Evolutionary conservation across 92 coral and sea anemone genomes (phyloP).

Genomic region (Phenganax subtilis): DNA sequence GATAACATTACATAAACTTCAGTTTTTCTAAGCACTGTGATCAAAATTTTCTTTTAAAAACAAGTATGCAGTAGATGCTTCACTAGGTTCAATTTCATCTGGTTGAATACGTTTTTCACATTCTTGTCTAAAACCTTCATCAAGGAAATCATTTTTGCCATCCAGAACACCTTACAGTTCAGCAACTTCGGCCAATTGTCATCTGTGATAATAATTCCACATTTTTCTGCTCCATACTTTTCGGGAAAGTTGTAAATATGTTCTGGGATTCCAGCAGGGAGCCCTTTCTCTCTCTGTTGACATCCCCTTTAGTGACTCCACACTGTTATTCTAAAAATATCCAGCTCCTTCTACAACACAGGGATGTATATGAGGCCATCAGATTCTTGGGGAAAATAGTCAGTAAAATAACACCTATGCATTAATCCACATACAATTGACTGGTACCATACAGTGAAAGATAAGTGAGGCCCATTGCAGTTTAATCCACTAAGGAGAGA

Average conservation of each 20-base stretch:
- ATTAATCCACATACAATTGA: too few species aligned
- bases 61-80: not conserved
- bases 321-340: not conserved
- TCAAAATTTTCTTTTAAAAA: conserved; percentile 1
- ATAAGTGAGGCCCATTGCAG: too few species aligned
- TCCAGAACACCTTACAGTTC: conserved; percentile 24
- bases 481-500: too few species aligned
- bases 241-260: conserved; percentile 33
- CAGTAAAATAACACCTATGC: not conserved
- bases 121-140: conserved; percentile 44
- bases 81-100: not conserved
- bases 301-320: conserved; percentile 9
- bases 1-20: not conserved
- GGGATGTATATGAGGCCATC: not conserved
- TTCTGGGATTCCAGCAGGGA: conserved; percentile 41
- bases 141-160: conserved; percentile 30
- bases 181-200: conserved; percentile 4
- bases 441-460: too few species aligned
- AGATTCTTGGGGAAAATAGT: not conserved
- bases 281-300: conserved; percentile 35
- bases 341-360: not conserved
- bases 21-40: not conserved
- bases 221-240: not conserved
- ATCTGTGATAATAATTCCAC: too few species aligned
- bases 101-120: conserved; percentile 52